Evolutionary conservation across 2,888 invertebrate genomes (phyloP), one percentile per base, ranked within the genome.

Genomic region (Cylloceria caligata): DNA sequence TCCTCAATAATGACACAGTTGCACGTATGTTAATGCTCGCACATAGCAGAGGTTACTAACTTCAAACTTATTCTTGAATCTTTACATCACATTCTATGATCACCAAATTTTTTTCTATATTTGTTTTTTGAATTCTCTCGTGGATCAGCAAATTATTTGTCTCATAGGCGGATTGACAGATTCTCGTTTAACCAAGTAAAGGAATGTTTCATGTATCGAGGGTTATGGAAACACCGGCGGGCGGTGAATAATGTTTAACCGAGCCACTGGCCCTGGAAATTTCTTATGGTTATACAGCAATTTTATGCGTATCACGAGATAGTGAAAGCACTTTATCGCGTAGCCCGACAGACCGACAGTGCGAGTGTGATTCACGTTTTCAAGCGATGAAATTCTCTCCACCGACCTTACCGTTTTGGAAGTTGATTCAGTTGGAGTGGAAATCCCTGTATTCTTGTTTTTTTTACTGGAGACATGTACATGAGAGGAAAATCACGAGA

Each of bases 271-370:
- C n/a, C 55, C 27, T 7, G 45, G 64, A 75, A 80, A 80, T 75
- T 65, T 69, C 30, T 68, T 21, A 64, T 57, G 55, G 75, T 75
- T 75, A 65, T 71, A 65, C 16, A 27, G 42, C 47, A 34, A n/a
- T 67, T 36, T 42, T 36, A 34, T 39, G 27, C 55, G 68, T 39
- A 65, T 75, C 74, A 57, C 64, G 57, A 71, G 75, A 75, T 71
- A 71, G 52, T 36, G 57, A 71, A 45, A 69, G 65, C 57, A 55
- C 71, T 80, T 80, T 75, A 80, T 75, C 75, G 75, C 65, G 80
- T 65, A 57, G 64, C 47, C 80, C 36, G n/a, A 11, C 47, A 39
- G 71, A 65, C 64, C 39, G 55, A n/a, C n/a, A n/a, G n/a, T 75
- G 36, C 65, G 47, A 36, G 64, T 57, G 24, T 19, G 55, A 74